Conservation (phyloP, 2,113 vertebrate species). For the Todiramphus saurophagus region DNA sequence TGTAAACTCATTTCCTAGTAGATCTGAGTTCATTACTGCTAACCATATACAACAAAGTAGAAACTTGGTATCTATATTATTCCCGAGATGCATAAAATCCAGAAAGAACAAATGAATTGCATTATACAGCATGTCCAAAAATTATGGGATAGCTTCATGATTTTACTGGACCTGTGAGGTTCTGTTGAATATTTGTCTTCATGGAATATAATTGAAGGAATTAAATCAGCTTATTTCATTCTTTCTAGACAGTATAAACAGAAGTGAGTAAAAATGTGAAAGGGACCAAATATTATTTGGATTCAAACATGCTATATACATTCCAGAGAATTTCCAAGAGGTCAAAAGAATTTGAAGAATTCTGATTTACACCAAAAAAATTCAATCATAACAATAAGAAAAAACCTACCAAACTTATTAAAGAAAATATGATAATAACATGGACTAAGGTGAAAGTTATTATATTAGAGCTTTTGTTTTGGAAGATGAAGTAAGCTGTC, state of each 20-base stretch:
- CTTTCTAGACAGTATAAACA: not conserved
- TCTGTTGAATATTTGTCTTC: not conserved
- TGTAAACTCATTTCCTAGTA: not conserved
- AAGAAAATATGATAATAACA: not conserved
- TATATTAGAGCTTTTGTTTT: not conserved
- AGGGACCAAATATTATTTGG: not conserved
- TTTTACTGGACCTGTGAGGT: not conserved
- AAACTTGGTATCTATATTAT: not conserved
- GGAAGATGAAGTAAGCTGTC: not conserved
- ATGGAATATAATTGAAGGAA: not conserved
- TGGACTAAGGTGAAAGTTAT: not conserved
- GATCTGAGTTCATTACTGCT: not conserved
- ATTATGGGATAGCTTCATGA: not conserved
- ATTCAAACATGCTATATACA: not conserved
- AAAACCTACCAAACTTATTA: not conserved
- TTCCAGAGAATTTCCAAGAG: not conserved
- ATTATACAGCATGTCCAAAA: not conserved
- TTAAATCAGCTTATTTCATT: not conserved
- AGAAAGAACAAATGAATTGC: not conserved
- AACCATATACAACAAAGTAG: not conserved
- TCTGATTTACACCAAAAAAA: not conserved
- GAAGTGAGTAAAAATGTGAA: not conserved
- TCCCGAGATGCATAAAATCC: not conserved
- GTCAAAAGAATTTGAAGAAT: not conserved
- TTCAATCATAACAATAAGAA: not conserved